A percentile compares a stretch with the other conserved stretches of the same genome.
Evolutionary conservation across 2,888 invertebrate species (phyloP).

Genomic region (Spicauda simplicius): DNA sequence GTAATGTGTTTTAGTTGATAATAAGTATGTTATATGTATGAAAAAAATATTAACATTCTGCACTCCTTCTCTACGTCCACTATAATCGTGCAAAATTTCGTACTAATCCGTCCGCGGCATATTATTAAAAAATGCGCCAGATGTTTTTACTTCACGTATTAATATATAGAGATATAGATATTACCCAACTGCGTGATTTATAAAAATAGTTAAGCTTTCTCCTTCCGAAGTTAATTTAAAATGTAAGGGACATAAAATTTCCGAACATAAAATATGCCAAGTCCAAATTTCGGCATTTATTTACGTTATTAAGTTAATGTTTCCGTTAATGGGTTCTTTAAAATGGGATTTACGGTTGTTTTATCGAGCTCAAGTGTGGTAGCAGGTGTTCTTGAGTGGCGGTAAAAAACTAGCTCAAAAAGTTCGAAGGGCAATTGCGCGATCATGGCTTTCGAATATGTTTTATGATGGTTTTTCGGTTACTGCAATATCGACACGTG

Average conservation of each 20-base stretch:
- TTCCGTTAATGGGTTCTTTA: conserved; percentile 70
- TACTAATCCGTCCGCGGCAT: too few species aligned
- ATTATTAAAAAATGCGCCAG: too few species aligned
- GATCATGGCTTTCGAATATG: conserved; percentile 56
- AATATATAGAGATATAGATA: too few species aligned
- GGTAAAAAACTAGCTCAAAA: conserved; percentile 47
- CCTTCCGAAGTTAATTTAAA: background rate
- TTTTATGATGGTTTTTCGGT: conserved; percentile 50
- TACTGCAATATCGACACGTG: conserved; percentile 65
- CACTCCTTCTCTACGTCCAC: too few species aligned
- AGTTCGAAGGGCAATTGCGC: conserved; percentile 41
- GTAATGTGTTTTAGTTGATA: too few species aligned
- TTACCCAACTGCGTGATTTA: too few species aligned
- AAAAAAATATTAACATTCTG: too few species aligned
- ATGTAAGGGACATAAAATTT: conserved; percentile 7
- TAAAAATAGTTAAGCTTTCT: too few species aligned
- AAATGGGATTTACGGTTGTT: conserved; percentile 53
- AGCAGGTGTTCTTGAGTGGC: conserved; percentile 51
- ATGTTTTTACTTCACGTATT: too few species aligned
- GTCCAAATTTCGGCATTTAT: conserved; percentile 50
- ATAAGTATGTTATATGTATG: too few species aligned
- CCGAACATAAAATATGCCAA: conserved; percentile 39
- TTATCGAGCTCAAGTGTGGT: conserved; percentile 59
- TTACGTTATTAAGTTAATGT: conserved; percentile 57
- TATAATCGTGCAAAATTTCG: too few species aligned